A percentile compares a stretch with the other conserved stretches of the same genome.
phyloP scores from a whole-genome alignment of 2,113 vertebrate species.

The Aleadryas rufinucha region DNA sequence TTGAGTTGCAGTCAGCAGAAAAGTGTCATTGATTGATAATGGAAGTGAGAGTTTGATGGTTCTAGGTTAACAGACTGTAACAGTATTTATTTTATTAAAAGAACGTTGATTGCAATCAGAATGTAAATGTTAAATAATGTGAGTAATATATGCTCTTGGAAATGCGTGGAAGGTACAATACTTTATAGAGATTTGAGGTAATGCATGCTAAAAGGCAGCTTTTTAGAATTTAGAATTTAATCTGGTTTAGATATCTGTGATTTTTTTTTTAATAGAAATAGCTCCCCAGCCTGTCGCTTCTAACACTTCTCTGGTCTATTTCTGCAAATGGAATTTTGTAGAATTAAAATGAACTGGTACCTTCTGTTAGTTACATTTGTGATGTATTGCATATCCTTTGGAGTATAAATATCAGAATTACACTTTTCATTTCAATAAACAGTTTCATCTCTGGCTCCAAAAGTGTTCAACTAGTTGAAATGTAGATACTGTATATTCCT shows the following conservation, averaged over 20 bases:
- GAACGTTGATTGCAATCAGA: constrained; percentile 59
- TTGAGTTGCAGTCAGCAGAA: constrained; percentile 38
- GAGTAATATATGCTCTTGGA: constrained; percentile 14
- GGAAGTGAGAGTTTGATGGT: neutral
- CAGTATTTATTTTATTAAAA: constrained; percentile 56
- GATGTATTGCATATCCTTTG: neutral
- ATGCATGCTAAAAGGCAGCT: neutral
- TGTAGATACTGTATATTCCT: neutral
- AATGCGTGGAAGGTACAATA: neutral
- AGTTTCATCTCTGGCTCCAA: neutral
- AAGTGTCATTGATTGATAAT: constrained; percentile 33
- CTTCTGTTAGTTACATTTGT: neutral
- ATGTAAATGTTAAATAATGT: constrained; percentile 9
- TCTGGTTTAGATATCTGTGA: neutral
- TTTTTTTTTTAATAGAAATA: neutral
- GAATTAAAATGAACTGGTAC: neutral
- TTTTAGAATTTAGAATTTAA: neutral
- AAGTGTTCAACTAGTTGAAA: neutral
- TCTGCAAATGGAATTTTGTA: constrained; percentile 15
- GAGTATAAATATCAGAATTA: constrained; percentile 21
- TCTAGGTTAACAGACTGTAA: neutral
- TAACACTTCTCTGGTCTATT: constrained; percentile 3
- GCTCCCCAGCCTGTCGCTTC: neutral
- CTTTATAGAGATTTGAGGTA: neutral
- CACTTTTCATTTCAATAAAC: neutral